Conservation (phyloP, 2,113 vertebrate genomes). For the Oxygymnocypris stewartii region DNA sequence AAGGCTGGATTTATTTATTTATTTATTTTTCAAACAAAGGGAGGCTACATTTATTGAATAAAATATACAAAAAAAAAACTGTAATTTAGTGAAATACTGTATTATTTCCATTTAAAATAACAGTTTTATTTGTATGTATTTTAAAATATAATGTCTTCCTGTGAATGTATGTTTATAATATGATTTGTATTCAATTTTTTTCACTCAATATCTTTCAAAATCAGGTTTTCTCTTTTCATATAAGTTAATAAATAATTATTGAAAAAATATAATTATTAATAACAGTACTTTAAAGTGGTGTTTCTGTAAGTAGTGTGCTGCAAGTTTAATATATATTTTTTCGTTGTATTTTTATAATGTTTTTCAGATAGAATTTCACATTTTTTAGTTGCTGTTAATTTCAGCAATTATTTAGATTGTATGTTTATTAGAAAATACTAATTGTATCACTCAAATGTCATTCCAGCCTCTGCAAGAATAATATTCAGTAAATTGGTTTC, state of each 20-base stretch:
- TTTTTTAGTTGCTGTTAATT: background rate
- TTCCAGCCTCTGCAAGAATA: background rate
- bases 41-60: no score
- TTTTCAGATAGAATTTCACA: background rate
- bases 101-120: no score
- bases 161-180: background rate
- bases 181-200: background rate
- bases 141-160: no score
- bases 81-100: no score
- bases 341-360: background rate
- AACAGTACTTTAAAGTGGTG: background rate
- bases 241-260: background rate
- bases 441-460: background rate
- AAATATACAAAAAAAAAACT: no score
- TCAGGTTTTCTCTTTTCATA: background rate
- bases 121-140: no score
- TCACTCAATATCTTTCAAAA: background rate
- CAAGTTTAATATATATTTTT: background rate
- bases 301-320: background rate
- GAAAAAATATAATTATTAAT: no score
- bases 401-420: background rate
- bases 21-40: no score
- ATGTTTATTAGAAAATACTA: background rate
- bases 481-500: background rate
- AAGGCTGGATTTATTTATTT: no score